These are phyloP conservation scores for Herpetotheres cachinnans DNA, from an alignment of 2,113 vertebrate species.

Conservation along the genomic window DNA sequence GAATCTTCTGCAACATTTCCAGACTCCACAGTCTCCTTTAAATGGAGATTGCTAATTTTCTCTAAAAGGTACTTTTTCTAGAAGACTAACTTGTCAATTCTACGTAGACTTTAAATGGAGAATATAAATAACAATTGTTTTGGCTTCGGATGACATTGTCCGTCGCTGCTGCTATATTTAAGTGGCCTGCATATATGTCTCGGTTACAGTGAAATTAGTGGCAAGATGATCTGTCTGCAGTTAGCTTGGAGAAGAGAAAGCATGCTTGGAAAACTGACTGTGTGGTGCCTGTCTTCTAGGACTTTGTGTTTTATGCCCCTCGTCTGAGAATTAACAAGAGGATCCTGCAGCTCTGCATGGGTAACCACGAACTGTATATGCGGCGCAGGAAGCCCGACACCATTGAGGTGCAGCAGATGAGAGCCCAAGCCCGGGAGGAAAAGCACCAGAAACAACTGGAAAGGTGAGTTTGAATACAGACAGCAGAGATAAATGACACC, in stretches of 20 bases:
- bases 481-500: neutral
- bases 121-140: neutral
- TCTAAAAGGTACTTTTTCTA: neutral
- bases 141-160: neutral
- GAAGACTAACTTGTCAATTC: neutral
- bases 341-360: constrained; percentile 97
- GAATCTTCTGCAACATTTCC: neutral
- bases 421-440: constrained; percentile 92
- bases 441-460: constrained; percentile 90
- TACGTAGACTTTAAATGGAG: neutral
- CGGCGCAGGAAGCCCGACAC: constrained; percentile 93
- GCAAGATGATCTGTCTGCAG: neutral
- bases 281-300: constrained; percentile 67
- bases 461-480: constrained; percentile 66
- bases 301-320: constrained; percentile 93
- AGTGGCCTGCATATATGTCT: neutral
- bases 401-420: constrained; percentile 98
- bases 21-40: neutral
- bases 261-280: neutral
- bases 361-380: constrained; percentile 97
- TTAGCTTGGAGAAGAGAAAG: neutral
- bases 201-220: neutral
- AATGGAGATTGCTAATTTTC: neutral
- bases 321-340: constrained; percentile 96
- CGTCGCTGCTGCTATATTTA: neutral